A percentile compares a stretch with the other conserved stretches of the same genome.
Conservation (phyloP, 2,113 vertebrate species). For the Leptocoma aspasia region DNA sequence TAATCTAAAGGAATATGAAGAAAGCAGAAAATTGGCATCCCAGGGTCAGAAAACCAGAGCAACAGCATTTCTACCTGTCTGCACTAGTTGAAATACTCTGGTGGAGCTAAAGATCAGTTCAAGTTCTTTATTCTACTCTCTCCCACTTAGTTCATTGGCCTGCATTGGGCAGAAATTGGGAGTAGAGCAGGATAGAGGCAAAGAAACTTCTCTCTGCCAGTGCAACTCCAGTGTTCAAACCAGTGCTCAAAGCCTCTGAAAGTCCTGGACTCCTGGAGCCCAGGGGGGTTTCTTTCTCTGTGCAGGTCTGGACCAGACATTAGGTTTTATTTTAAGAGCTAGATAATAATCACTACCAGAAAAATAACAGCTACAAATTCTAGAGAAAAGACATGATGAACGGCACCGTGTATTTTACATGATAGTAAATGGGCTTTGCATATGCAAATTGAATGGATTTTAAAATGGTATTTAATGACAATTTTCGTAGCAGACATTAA, state of each 20-base stretch:
- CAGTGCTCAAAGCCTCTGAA: background rate
- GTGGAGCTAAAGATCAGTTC: background rate
- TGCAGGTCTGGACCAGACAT: slow-evolving; percentile 7
- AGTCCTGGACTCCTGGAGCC: background rate
- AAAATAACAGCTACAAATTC: slow-evolving; percentile 55
- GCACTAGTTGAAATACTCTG: background rate
- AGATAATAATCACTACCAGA: slow-evolving; percentile 57
- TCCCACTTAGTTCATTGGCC: background rate
- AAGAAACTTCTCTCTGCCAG: background rate
- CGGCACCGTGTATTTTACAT: slow-evolving; percentile 38
- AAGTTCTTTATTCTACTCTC: background rate
- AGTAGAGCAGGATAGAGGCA: background rate
- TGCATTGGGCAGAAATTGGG: background rate
- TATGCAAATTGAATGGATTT: slow-evolving; percentile 88
- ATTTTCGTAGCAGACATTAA: slow-evolving; percentile 80
- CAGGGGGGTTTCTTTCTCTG: background rate
- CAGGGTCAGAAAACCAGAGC: background rate
- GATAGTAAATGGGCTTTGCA: slow-evolving; percentile 78
- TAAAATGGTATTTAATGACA: slow-evolving; percentile 88
- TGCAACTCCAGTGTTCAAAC: background rate
- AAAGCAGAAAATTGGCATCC: background rate
- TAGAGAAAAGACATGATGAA: slow-evolving; percentile 62
- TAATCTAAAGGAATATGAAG: background rate
- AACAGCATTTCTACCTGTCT: background rate
- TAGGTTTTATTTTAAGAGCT: slow-evolving; percentile 52